These are phyloP conservation scores for Melanotus villosus DNA, from an alignment of 2,888 invertebrate genomes.

Conservation along the genomic window DNA sequence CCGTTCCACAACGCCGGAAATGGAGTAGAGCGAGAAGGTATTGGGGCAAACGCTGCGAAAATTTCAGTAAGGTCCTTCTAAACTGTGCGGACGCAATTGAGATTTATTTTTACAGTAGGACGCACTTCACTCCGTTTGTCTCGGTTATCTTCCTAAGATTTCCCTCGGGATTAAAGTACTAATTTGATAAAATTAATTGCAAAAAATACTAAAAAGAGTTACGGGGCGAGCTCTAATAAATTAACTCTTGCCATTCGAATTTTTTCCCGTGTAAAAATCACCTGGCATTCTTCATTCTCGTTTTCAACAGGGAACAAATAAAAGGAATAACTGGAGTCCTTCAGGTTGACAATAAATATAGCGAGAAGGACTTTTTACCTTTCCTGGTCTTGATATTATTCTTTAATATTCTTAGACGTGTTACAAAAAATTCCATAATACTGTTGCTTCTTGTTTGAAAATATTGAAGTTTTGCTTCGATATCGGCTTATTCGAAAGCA, in stretches of 20 bases:
- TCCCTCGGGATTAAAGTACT: slow-evolving; percentile 38
- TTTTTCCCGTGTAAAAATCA: slow-evolving; percentile 23
- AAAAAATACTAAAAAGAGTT: slow-evolving; percentile 36
- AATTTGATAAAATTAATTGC: slow-evolving; percentile 47
- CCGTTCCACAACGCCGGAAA: slow-evolving; percentile 5
- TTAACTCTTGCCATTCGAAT: slow-evolving; percentile 15
- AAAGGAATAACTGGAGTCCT: too few relatives aligned
- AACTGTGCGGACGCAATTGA: slow-evolving; percentile 43
- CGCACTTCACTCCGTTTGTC: slow-evolving; percentile 39
- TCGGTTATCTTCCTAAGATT: slow-evolving; percentile 45
- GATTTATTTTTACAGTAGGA: slow-evolving; percentile 46
- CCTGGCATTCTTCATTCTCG: slow-evolving; percentile 3
- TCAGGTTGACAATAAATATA: too few relatives aligned
- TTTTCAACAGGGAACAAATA: slow-evolving; percentile 15
- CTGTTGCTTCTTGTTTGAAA: slow-evolving; percentile 39
- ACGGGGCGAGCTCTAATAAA: slow-evolving; percentile 27
- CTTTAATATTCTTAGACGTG: slow-evolving; percentile 23
- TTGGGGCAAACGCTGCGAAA: slow-evolving; percentile 11
- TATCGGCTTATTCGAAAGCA: slow-evolving; percentile 46
- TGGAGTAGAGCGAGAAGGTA: neutral
- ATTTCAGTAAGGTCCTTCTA: slow-evolving; percentile 21
- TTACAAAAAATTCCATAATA: slow-evolving; percentile 28
- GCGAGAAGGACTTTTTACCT: too few relatives aligned
- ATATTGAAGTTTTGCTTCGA: slow-evolving; percentile 39
- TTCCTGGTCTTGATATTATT: slow-evolving; percentile 25